Conservation (phyloP, 1,140 invertebrate genomes). For the Drosophila neocordata region DNA sequence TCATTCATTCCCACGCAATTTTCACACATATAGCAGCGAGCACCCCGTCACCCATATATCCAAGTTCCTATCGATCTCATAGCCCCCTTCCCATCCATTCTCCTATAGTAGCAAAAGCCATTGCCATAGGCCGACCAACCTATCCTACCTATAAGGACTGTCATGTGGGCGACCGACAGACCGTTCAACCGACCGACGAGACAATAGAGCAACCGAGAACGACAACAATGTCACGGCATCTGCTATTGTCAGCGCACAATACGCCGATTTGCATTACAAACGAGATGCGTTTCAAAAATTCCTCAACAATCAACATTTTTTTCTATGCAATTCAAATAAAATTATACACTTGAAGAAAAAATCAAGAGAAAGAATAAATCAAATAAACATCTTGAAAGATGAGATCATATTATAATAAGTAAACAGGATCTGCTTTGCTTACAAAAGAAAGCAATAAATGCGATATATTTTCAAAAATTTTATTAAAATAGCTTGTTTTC, state of each 20-base stretch:
- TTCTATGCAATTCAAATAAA: neutral
- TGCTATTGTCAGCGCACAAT: constrained; percentile 78
- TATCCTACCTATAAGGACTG: constrained; percentile 35
- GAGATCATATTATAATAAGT: too few relatives aligned
- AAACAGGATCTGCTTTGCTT: too few relatives aligned
- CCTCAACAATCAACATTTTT: neutral
- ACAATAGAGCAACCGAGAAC: constrained; percentile 72
- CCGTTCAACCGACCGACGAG: constrained; percentile 15
- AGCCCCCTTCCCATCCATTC: neutral
- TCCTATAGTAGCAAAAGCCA: neutral
- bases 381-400: too few relatives aligned
- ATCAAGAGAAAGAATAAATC: too few relatives aligned
- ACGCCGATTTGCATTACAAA: constrained; percentile 76
- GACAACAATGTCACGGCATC: constrained; percentile 79
- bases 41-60: neutral
- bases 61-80: constrained; percentile 16
- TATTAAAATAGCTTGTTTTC: too few relatives aligned
- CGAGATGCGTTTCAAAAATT: constrained; percentile 7
- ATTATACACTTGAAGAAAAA: constrained; percentile 3
- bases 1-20: constrained; percentile 24
- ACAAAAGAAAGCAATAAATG: too few relatives aligned
- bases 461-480: too few relatives aligned
- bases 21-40: constrained; percentile 21
- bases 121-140: constrained; percentile 26
- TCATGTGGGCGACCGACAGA: constrained; percentile 40